A percentile compares a stretch with the other conserved stretches of the same genome.
phyloP scores from a whole-genome alignment of 2,888 invertebrate genomes.

The Drosophila ezoana region DNA sequence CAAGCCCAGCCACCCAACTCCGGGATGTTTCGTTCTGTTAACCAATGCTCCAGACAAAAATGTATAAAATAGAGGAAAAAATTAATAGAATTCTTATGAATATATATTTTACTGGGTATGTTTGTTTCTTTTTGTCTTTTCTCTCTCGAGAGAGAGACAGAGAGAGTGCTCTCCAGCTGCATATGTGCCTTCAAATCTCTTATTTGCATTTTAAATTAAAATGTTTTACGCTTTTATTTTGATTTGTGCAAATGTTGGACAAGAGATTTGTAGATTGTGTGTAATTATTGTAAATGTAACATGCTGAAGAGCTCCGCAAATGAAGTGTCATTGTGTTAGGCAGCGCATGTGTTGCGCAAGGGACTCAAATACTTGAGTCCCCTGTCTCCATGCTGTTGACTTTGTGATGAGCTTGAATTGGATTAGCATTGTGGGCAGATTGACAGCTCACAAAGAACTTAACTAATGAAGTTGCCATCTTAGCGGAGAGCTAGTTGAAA shows the following conservation, averaged over 20 bases:
- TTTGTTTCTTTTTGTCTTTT: too few species aligned
- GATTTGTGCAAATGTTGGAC: slow-evolving; percentile 64
- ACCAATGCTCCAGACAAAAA: slow-evolving; percentile 44
- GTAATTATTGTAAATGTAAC: slow-evolving; percentile 62
- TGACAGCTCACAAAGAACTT: slow-evolving; percentile 33
- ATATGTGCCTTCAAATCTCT: slow-evolving; percentile 39
- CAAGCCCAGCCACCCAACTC: slow-evolving; percentile 18
- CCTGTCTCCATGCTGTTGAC: slow-evolving; percentile 37
- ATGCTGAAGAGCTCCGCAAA: slow-evolving; percentile 36
- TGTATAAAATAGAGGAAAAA: slow-evolving; percentile 47
- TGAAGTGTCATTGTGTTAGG: slow-evolving; percentile 47
- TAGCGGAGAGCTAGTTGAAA: not conserved
- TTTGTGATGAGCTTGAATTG: slow-evolving; percentile 46
- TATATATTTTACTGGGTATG: slow-evolving; percentile 49
- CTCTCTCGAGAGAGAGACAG: not conserved
- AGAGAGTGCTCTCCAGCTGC: slow-evolving; percentile 15
- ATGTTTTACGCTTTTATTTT: slow-evolving; percentile 48
- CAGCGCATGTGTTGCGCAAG: slow-evolving; percentile 14
- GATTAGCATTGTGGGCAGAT: slow-evolving; percentile 32
- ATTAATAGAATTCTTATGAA: slow-evolving; percentile 73
- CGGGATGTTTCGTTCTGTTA: slow-evolving; percentile 30
- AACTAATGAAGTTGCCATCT: slow-evolving; percentile 48
- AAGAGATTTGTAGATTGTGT: slow-evolving; percentile 56
- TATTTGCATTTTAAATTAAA: slow-evolving; percentile 71
- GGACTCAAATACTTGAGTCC: slow-evolving; percentile 11